phyloP scores from a whole-genome alignment of 2,113 vertebrate genomes.

The Halcyon senegalensis region DNA sequence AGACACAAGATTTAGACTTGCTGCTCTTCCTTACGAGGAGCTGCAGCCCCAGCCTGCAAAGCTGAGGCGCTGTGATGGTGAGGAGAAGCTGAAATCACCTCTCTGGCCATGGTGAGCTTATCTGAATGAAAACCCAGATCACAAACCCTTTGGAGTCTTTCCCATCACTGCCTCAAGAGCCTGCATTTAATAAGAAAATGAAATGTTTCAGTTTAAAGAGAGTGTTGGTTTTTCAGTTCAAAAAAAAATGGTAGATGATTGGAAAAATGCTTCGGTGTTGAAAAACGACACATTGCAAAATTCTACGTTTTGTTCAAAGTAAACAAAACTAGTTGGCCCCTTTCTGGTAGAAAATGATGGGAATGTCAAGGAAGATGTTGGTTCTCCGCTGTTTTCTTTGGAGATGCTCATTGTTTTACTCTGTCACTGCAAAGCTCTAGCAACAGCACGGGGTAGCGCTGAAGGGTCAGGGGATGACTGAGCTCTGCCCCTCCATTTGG shows the following conservation, averaged over 20 bases:
- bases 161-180: background rate
- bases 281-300: background rate
- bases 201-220: background rate
- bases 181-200: background rate
- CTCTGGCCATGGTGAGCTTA: background rate
- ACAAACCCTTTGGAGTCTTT: background rate
- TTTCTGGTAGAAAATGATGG: background rate
- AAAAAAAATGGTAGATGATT: background rate
- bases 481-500: fast-evolving
- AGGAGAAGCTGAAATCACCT: constrained; percentile 36
- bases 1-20: background rate
- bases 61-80: background rate
- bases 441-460: background rate
- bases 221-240: background rate
- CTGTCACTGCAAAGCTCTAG: fast-evolving
- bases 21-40: background rate
- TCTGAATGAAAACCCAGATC: constrained; percentile 26
- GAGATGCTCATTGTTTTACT: fast-evolving
- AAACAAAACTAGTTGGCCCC: background rate
- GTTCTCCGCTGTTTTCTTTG: background rate
- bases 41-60: background rate
- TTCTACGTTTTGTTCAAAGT: background rate
- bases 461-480: fast-evolving
- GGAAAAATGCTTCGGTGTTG: background rate
- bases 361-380: fast-evolving